A percentile compares a stretch with the other conserved stretches of the same genome.
Conservation (phyloP, 2,888 invertebrate genomes). For the Magallana nippona region DNA sequence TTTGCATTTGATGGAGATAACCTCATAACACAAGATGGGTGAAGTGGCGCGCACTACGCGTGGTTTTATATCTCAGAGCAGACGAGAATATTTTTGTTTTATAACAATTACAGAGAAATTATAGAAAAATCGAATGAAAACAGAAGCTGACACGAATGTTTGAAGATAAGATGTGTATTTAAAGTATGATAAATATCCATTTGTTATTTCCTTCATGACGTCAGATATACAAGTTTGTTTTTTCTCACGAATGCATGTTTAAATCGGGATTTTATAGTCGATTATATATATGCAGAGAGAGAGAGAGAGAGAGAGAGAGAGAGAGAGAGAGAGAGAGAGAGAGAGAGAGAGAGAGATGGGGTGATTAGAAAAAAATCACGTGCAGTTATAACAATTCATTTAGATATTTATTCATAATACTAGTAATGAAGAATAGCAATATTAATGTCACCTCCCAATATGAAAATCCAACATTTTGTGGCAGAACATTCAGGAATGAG, state of each 20-base stretch:
- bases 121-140: conserved; percentile 30
- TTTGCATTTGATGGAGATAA: conserved; percentile 25
- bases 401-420: too few species aligned
- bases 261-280: too few species aligned
- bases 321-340: too few species aligned
- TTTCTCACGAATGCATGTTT: not conserved
- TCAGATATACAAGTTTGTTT: conserved; percentile 14
- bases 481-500: too few species aligned
- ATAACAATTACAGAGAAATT: conserved; percentile 27
- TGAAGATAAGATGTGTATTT: conserved; percentile 31
- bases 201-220: conserved; percentile 25
- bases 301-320: too few species aligned
- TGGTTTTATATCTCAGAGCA: conserved; percentile 17
- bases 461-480: too few species aligned
- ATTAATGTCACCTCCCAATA: too few species aligned
- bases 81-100: conserved; percentile 27
- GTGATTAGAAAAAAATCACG: too few species aligned
- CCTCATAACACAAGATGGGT: not conserved
- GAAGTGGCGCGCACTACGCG: conserved; percentile 24
- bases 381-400: too few species aligned
- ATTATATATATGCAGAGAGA: too few species aligned
- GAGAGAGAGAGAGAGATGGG: too few species aligned
- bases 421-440: too few species aligned
- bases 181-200: conserved; percentile 33
- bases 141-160: conserved; percentile 26